Conservation (phyloP, 1,140 invertebrate genomes). For the Papilio dardanus region DNA sequence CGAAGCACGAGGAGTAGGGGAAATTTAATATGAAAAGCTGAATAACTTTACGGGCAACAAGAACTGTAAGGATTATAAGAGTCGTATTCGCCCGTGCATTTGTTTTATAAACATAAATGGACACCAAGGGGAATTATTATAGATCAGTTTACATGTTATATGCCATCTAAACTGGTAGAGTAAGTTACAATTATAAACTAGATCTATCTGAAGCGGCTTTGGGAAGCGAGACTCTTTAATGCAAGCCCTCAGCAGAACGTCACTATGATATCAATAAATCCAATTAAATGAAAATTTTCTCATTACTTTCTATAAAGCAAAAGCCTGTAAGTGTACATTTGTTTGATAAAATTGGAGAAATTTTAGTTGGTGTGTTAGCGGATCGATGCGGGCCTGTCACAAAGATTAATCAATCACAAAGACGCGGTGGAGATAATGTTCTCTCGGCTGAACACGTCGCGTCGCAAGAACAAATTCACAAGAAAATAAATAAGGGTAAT, state of each 20-base stretch:
- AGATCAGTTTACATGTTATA: slow-evolving; percentile 11
- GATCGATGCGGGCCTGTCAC: slow-evolving; percentile 32
- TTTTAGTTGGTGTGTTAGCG: background rate
- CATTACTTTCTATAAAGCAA: background rate
- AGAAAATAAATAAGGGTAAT: slow-evolving; percentile 39
- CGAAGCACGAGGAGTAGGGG: slow-evolving; percentile 27
- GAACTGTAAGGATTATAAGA: background rate
- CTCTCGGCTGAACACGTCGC: slow-evolving; percentile 20
- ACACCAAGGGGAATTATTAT: background rate
- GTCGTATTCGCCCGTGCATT: background rate
- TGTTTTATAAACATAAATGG: background rate
- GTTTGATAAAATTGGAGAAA: background rate
- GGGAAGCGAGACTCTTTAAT: background rate
- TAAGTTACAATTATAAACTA: background rate
- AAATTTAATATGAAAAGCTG: slow-evolving; percentile 45
- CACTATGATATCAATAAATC: background rate
- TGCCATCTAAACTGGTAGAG: background rate
- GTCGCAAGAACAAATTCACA: slow-evolving; percentile 12
- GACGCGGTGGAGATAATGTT: slow-evolving; percentile 29
- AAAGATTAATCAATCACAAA: slow-evolving; percentile 36
- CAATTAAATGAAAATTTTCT: background rate
- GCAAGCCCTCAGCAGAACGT: background rate
- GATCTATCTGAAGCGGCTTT: background rate
- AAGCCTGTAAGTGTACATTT: background rate
- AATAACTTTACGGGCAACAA: slow-evolving; percentile 40